A percentile compares a stretch with the other conserved stretches of the same genome.
Conservation (phyloP, 2,888 invertebrate genomes). For the Phortica magna region DNA sequence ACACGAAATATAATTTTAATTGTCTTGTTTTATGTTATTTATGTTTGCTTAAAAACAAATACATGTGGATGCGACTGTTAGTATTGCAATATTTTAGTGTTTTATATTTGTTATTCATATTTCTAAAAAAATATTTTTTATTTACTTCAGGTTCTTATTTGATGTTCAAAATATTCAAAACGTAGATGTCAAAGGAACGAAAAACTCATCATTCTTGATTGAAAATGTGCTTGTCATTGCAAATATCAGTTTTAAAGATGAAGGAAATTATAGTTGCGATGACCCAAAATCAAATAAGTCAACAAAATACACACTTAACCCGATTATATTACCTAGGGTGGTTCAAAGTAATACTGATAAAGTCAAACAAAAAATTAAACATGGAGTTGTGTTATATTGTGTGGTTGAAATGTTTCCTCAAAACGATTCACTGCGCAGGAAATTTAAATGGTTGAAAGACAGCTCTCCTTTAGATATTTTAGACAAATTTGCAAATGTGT, state of each 20-base stretch:
- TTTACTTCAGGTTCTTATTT: conserved; percentile 56
- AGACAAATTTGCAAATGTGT: conserved; percentile 75
- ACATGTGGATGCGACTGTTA: too few relatives aligned
- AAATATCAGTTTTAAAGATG: conserved; percentile 80
- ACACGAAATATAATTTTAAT: not conserved
- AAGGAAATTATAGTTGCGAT: conserved; percentile 82
- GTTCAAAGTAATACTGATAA: conserved; percentile 75
- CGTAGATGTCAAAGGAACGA: conserved; percentile 45
- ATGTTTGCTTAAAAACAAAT: not conserved
- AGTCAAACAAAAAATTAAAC: conserved; percentile 79
- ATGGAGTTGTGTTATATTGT: conserved; percentile 80
- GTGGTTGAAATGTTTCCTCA: conserved; percentile 82
- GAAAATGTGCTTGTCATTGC: conserved; percentile 79
- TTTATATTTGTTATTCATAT: not conserved
- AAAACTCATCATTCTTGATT: conserved; percentile 52
- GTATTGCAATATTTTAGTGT: too few relatives aligned
- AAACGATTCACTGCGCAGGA: conserved; percentile 68
- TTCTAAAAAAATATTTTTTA: conserved; percentile 17
- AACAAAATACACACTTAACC: conserved; percentile 59
- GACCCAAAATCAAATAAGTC: conserved; percentile 71
- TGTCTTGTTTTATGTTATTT: not conserved
- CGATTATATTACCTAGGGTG: conserved; percentile 78
- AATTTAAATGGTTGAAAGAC: conserved; percentile 81
- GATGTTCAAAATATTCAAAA: conserved; percentile 45
- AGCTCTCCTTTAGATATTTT: conserved; percentile 75